These are phyloP conservation scores for Bellardia bayeri DNA, from an alignment of 2,888 invertebrate species.

Conservation along the genomic window DNA sequence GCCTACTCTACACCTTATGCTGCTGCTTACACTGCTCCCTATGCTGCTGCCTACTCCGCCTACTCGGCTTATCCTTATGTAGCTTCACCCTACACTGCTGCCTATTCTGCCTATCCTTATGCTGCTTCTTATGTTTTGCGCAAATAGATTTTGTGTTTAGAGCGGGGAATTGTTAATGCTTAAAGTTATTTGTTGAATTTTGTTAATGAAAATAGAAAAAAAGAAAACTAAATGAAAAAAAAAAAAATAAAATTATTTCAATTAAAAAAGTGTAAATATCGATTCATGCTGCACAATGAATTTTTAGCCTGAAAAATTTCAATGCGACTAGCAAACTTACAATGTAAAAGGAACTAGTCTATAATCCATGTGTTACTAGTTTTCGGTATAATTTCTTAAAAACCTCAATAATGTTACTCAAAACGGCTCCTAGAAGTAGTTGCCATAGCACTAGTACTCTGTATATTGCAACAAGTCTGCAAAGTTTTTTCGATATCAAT, in stretches of 20 bases:
- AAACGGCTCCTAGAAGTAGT: too few species aligned
- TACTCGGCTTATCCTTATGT: slow-evolving; percentile 70
- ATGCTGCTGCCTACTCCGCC: slow-evolving; percentile 71
- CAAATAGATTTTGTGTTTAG: slow-evolving; percentile 51
- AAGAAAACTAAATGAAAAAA: background rate
- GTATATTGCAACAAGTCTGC: too few species aligned
- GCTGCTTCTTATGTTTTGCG: slow-evolving; percentile 70
- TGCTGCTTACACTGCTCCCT: slow-evolving; percentile 73
- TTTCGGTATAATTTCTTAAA: too few species aligned
- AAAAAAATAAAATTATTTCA: slow-evolving; percentile 30
- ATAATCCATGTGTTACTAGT: too few species aligned
- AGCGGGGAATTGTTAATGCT: slow-evolving; percentile 24
- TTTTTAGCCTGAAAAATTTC: too few species aligned
- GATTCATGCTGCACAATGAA: too few species aligned
- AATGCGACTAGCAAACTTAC: too few species aligned
- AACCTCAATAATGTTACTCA: too few species aligned
- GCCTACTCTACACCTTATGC: slow-evolving; percentile 67
- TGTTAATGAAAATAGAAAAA: background rate
- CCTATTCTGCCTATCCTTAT: slow-evolving; percentile 73
- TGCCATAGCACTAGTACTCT: too few species aligned
- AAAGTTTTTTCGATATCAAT: too few species aligned
- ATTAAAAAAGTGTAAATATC: background rate
- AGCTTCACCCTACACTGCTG: slow-evolving; percentile 73
- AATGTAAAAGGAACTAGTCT: too few species aligned
- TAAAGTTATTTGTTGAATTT: slow-evolving; percentile 33